Percentiles rank a stretch among this genome's conserved stretches.
phyloP scores from a whole-genome alignment of 2,113 vertebrate species.

The Rousettus leschenaultii region DNA sequence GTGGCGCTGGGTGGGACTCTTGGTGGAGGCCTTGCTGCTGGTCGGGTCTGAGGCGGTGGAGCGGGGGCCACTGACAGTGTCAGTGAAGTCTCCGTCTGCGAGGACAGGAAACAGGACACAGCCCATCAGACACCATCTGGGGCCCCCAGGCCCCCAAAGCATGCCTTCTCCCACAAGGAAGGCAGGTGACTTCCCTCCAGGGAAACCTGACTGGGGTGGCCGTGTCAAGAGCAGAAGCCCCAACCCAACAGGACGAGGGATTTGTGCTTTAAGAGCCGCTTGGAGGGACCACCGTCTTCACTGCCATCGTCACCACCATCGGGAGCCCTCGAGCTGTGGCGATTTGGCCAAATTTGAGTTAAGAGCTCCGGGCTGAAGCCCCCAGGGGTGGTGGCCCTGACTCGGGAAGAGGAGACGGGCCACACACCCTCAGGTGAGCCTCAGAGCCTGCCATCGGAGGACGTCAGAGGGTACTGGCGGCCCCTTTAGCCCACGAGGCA shows the following conservation, averaged over 20 bases:
- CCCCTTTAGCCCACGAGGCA: not conserved
- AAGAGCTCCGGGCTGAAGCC: not conserved
- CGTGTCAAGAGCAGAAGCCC: not conserved
- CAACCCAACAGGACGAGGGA: not conserved
- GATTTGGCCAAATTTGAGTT: not conserved
- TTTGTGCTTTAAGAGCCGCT: not conserved
- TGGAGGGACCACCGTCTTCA: not conserved
- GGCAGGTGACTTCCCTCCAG: not conserved
- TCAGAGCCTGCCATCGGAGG: not conserved
- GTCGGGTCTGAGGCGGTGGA: slow-evolving; percentile 86
- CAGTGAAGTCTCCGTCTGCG: slow-evolving; percentile 94
- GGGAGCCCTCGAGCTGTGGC: not conserved
- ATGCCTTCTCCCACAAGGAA: not conserved
- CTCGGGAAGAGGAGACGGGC: not conserved
- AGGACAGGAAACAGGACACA: not conserved
- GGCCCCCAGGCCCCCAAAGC: not conserved
- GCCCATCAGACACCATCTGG: accelerated
- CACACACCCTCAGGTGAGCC: not conserved
- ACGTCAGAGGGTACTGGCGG: not conserved
- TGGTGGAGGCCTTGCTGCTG: slow-evolving; percentile 72
- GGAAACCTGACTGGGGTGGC: not conserved
- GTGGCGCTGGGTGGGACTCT: slow-evolving; percentile 90
- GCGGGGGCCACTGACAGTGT: slow-evolving; percentile 90
- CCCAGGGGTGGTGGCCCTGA: not conserved
- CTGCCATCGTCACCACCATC: accelerated